These are phyloP conservation scores for Brachyhypopomus gauderio DNA, from an alignment of 2,113 vertebrate species.

Conservation along the genomic window DNA sequence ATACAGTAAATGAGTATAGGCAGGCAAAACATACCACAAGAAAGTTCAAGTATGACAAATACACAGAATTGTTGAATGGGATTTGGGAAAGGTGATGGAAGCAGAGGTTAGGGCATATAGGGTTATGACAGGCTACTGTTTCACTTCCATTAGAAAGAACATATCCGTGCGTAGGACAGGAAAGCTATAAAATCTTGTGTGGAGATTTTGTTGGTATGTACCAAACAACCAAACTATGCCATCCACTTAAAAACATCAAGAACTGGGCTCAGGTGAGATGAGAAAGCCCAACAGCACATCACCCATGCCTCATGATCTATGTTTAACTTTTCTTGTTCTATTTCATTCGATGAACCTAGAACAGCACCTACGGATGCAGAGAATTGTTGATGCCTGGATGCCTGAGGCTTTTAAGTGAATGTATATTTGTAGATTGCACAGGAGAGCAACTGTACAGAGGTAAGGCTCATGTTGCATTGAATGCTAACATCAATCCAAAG, in stretches of 20 bases:
- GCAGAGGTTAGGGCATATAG: neutral
- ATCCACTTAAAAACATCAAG: conserved; percentile 18
- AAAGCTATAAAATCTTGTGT: neutral
- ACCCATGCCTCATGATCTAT: neutral
- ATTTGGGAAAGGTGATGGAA: neutral
- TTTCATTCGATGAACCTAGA: neutral
- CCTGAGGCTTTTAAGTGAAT: conserved; percentile 33
- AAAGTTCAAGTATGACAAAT: neutral
- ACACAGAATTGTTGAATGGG: neutral
- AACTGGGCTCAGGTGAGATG: neutral
- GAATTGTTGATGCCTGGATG: neutral
- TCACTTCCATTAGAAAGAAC: neutral
- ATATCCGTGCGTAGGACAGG: neutral
- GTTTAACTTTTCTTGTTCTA: neutral
- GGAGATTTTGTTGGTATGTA: neutral
- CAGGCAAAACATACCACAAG: conserved; percentile 1
- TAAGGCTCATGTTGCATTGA: conserved; percentile 36
- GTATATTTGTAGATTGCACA: conserved; percentile 15
- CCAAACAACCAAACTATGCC: neutral
- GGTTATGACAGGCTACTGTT: neutral
- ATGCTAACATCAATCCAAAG: neutral
- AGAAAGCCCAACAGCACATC: neutral
- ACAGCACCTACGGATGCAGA: neutral
- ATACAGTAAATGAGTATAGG: neutral
- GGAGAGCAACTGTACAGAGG: neutral